A percentile compares a stretch with the other conserved stretches of the same genome.
Evolutionary conservation across 1,140 invertebrate species (phyloP).

Genomic region (Maconellicoccus hirsutus): DNA sequence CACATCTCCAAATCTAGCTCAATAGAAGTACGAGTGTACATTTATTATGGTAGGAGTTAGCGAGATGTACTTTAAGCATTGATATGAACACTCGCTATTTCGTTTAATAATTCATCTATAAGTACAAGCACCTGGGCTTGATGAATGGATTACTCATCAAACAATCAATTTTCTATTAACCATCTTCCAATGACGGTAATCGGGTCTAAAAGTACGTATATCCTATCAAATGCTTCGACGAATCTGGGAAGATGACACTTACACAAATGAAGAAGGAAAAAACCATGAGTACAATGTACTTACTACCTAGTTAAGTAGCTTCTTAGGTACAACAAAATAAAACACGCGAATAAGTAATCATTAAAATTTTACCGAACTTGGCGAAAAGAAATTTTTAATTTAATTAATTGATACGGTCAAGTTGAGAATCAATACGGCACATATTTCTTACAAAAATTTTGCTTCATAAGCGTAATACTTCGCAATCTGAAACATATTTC

Average conservation of each 20-base stretch:
- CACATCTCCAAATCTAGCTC: too few relatives aligned
- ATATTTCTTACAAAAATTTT: neutral
- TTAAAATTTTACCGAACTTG: neutral
- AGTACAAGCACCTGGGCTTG: neutral
- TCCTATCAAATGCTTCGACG: too few relatives aligned
- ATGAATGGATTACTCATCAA: neutral
- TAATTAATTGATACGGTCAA: conserved; percentile 9
- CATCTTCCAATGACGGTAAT: too few relatives aligned
- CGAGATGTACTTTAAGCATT: too few relatives aligned
- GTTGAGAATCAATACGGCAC: neutral
- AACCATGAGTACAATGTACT: too few relatives aligned
- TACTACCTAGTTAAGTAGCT: too few relatives aligned
- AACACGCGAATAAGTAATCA: neutral
- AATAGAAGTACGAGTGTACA: too few relatives aligned
- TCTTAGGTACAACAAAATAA: too few relatives aligned
- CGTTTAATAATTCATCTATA: neutral
- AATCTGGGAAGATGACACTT: too few relatives aligned
- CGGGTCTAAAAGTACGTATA: too few relatives aligned
- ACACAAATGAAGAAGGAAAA: too few relatives aligned
- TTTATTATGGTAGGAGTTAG: too few relatives aligned
- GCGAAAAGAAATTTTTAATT: neutral
- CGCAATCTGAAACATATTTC: neutral
- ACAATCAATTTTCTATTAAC: neutral
- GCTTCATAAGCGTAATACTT: neutral
- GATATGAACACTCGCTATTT: neutral